Conservation (phyloP, 2,888 invertebrate genomes). For the Drosophila meridiana region DNA sequence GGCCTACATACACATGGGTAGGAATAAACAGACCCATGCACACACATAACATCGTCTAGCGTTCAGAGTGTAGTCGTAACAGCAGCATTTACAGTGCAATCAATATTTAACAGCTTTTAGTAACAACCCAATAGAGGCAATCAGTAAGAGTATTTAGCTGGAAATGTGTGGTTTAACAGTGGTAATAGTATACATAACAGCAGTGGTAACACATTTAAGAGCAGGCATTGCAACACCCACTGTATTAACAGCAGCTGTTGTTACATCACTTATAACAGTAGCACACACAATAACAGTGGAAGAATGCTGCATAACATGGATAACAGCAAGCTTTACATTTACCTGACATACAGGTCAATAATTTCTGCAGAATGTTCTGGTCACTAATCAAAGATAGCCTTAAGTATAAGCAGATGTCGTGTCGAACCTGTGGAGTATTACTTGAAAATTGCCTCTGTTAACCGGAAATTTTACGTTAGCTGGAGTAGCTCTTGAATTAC, state of each 20-base stretch:
- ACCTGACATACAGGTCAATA: background rate
- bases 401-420: background rate
- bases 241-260: background rate
- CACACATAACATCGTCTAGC: background rate
- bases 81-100: slow-evolving; percentile 2
- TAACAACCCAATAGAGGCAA: background rate
- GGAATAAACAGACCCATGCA: background rate
- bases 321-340: background rate
- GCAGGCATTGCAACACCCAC: background rate
- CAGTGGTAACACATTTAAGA: background rate
- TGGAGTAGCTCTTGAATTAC: no score
- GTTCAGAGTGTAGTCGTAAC: background rate
- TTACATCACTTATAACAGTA: background rate
- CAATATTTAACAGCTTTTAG: background rate
- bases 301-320: background rate
- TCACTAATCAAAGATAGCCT: background rate
- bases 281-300: background rate
- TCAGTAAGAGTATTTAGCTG: background rate
- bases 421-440: no score
- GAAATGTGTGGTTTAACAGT: background rate
- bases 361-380: background rate
- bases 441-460: background rate
- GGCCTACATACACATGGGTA: slow-evolving; percentile 52
- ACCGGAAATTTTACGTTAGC: background rate
- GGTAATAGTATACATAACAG: background rate